These are phyloP conservation scores for Poeciliopsis turneri DNA, from an alignment of 2,797 vertebrate species.

Conservation along the genomic window DNA sequence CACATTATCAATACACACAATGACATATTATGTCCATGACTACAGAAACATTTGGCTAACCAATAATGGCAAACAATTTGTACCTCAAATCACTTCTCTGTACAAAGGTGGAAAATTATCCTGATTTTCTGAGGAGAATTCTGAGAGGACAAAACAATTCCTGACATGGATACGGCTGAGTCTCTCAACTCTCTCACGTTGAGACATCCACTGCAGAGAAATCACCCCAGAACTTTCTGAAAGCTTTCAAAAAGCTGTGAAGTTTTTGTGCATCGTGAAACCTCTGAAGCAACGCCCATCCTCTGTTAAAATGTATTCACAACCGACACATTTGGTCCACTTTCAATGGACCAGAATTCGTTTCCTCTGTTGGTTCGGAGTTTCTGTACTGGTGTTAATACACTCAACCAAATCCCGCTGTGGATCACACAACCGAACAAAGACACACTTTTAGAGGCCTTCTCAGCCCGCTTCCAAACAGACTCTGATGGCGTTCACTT, in stretches of 20 bases:
- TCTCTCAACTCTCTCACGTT: background rate
- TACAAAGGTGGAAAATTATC: background rate
- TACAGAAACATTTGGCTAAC: background rate
- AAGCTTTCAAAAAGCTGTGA: no score
- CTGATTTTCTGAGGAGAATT: background rate
- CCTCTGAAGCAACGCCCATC: background rate
- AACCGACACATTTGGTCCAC: no score
- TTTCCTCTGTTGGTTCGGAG: no score
- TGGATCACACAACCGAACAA: no score
- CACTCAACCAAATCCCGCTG: no score
- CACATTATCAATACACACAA: conserved; percentile 14
- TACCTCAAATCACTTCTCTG: background rate
- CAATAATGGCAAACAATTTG: background rate
- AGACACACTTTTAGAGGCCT: no score
- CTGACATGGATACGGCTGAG: no score
- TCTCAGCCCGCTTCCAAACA: background rate
- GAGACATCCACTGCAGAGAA: background rate
- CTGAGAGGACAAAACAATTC: background rate
- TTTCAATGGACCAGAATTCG: no score
- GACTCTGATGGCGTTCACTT: background rate
- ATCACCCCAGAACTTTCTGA: background rate
- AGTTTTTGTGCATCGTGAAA: background rate
- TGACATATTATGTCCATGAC: conserved; percentile 7
- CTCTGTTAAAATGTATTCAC: no score
- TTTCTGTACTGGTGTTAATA: no score